phyloP scores from a whole-genome alignment of 2,113 vertebrate genomes.

The Gavia stellata region DNA sequence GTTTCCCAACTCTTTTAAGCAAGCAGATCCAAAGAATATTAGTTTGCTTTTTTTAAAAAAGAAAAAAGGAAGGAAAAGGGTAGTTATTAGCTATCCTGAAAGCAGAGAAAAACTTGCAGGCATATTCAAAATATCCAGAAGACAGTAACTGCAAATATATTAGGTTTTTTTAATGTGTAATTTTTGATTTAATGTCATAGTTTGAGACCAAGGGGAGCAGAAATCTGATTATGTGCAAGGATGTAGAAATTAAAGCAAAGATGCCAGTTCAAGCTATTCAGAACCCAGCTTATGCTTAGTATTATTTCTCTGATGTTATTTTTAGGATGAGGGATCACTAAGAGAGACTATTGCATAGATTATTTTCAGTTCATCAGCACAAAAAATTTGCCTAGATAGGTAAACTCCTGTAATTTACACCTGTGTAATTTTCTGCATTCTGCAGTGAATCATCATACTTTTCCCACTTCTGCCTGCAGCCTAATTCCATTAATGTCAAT shows the following conservation, averaged over 20 bases:
- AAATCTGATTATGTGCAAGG: background rate
- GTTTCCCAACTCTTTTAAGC: slow-evolving; percentile 1
- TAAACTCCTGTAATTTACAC: background rate
- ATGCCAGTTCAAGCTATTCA: background rate
- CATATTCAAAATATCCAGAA: background rate
- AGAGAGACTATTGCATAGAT: background rate
- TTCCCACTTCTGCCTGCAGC: background rate
- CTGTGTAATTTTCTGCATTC: background rate
- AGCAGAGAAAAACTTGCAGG: background rate
- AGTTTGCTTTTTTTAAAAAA: background rate
- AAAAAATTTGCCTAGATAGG: background rate
- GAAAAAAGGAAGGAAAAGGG: background rate
- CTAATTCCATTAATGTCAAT: background rate
- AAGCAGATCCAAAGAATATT: background rate
- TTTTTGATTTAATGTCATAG: background rate
- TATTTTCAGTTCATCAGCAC: background rate
- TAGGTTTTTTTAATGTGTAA: background rate
- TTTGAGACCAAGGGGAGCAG: background rate
- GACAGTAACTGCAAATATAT: background rate
- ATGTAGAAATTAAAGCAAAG: background rate
- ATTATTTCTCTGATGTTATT: background rate
- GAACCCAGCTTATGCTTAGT: background rate
- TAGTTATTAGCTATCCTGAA: background rate
- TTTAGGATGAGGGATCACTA: background rate
- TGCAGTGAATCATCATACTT: background rate